phyloP scores from a whole-genome alignment of 2,797 vertebrate genomes.

The Gila robusta region DNA sequence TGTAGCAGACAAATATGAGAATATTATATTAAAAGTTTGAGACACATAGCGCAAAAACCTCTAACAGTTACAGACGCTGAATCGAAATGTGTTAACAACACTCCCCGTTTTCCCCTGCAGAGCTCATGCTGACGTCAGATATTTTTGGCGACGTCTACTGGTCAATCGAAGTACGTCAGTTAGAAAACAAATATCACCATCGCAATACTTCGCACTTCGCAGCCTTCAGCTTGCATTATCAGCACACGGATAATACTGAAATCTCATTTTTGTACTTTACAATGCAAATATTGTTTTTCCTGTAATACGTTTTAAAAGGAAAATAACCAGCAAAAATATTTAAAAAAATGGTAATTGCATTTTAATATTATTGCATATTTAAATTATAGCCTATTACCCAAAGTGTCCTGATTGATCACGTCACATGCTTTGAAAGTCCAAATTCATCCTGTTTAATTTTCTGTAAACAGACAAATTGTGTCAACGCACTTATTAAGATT shows the following conservation, averaged over 20 bases:
- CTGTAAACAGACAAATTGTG: not conserved
- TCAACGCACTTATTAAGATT: not conserved
- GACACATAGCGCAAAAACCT: not conserved
- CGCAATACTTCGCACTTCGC: not conserved
- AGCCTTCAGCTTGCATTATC: not conserved
- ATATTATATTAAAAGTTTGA: not conserved
- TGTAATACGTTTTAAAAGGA: not conserved
- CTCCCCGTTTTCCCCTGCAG: not conserved
- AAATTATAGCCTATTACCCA: too few relatives aligned
- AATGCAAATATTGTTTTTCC: not conserved
- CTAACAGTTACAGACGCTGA: not conserved
- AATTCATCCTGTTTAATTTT: not conserved
- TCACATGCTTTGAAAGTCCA: not conserved
- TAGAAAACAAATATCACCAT: not conserved
- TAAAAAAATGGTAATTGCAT: too few relatives aligned
- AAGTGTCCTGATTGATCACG: not conserved
- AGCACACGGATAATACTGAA: not conserved
- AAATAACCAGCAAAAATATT: not conserved
- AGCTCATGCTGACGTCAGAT: not conserved
- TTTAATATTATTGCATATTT: not conserved
- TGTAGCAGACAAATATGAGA: not conserved
- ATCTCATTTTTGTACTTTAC: not conserved
- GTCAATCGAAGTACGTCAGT: not conserved
- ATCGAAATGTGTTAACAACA: not conserved
- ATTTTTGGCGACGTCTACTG: conserved; percentile 45